Evolutionary conservation across 1,140 invertebrate species (phyloP).

Genomic region (Xylocopa sonorina): DNA sequence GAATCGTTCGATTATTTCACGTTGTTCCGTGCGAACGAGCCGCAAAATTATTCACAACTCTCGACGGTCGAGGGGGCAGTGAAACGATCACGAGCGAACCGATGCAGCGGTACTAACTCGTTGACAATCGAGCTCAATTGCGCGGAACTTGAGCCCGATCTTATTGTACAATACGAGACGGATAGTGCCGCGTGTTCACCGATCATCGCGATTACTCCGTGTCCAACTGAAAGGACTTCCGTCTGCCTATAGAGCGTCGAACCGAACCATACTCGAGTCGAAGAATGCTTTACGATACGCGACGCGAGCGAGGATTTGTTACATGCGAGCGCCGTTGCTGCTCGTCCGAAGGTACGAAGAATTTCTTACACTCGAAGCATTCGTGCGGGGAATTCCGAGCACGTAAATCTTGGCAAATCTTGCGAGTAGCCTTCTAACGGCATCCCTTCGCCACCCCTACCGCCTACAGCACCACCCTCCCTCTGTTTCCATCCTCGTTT

Average conservation of each 20-base stretch:
- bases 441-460: background rate
- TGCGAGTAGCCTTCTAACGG: slow-evolving; percentile 49
- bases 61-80: too few species aligned
- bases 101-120: slow-evolving; percentile 26
- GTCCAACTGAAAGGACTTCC: too few species aligned
- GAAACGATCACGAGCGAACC: slow-evolving; percentile 5
- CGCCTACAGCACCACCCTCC: background rate
- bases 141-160: slow-evolving; percentile 27
- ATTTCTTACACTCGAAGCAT: slow-evolving; percentile 62
- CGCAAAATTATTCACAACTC: too few species aligned
- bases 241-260: too few species aligned
- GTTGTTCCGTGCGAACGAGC: background rate
- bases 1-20: background rate
- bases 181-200: slow-evolving; percentile 27
- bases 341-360: slow-evolving; percentile 56
- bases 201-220: too few species aligned
- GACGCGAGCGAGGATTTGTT: slow-evolving; percentile 30
- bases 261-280: slow-evolving; percentile 6
- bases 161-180: slow-evolving; percentile 25
- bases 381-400: slow-evolving; percentile 64
- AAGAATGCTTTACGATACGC: slow-evolving; percentile 43
- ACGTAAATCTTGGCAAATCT: slow-evolving; percentile 69
- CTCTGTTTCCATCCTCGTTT: background rate
- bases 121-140: slow-evolving; percentile 47
- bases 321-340: slow-evolving; percentile 26